phyloP scores from a whole-genome alignment of 2,888 invertebrate genomes.

The Pherbina coryleti region DNA sequence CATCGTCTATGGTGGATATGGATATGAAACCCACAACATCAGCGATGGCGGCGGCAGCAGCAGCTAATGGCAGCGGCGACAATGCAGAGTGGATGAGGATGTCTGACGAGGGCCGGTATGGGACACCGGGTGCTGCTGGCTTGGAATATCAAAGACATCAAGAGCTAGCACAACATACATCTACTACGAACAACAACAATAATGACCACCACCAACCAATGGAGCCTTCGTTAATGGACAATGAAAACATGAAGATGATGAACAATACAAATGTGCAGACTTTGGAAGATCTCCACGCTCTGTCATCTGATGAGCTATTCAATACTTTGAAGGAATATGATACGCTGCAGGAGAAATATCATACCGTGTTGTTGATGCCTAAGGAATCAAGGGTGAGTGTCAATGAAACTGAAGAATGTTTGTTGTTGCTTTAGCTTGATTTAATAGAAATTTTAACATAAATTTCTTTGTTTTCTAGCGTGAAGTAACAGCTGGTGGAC shows the following conservation, averaged over 20 bases:
- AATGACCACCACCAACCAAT: slow-evolving; percentile 58
- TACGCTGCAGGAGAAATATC: slow-evolving; percentile 78
- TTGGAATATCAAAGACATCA: slow-evolving; percentile 67
- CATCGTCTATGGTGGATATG: slow-evolving; percentile 31
- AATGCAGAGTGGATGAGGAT: slow-evolving; percentile 68
- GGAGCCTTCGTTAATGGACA: slow-evolving; percentile 60
- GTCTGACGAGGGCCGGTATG: slow-evolving; percentile 73
- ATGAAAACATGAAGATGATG: slow-evolving; percentile 55
- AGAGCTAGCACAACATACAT: slow-evolving; percentile 60
- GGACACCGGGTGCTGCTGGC: slow-evolving; percentile 76
- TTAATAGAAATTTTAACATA: neutral
- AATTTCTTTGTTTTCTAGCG: slow-evolving; percentile 60
- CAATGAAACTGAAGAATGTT: neutral
- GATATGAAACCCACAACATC: slow-evolving; percentile 47
- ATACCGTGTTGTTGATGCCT: slow-evolving; percentile 77
- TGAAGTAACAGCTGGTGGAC: slow-evolving; percentile 81
- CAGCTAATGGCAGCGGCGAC: slow-evolving; percentile 55
- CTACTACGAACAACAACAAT: slow-evolving; percentile 48
- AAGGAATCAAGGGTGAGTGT: slow-evolving; percentile 74
- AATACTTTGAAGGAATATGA: slow-evolving; percentile 77
- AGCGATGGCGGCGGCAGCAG: slow-evolving; percentile 50
- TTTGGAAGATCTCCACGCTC: slow-evolving; percentile 62
- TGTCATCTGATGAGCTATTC: slow-evolving; percentile 70
- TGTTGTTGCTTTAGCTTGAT: neutral
- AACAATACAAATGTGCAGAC: slow-evolving; percentile 53